A percentile compares a stretch with the other conserved stretches of the same genome.
These are phyloP conservation scores for Pogoniulus pusillus DNA, from an alignment of 2,797 vertebrate species.

Conservation along the genomic window DNA sequence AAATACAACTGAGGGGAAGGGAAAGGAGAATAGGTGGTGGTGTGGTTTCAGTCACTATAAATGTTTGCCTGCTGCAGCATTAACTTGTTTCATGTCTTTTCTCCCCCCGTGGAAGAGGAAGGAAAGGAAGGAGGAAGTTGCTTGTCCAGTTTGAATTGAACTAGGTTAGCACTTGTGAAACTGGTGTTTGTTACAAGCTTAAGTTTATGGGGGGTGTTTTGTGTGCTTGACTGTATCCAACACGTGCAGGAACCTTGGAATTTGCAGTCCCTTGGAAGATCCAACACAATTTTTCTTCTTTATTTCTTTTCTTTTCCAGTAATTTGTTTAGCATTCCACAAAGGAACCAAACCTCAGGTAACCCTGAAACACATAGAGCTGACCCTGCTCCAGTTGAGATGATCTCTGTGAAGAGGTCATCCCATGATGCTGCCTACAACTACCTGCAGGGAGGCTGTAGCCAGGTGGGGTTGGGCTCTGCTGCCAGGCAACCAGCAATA, in stretches of 20 bases:
- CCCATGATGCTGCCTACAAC: too few relatives aligned
- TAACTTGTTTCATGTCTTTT: conserved; percentile 2
- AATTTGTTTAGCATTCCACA: background rate
- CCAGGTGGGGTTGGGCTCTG: too few relatives aligned
- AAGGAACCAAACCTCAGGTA: background rate
- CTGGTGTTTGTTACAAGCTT: background rate
- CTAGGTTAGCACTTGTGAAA: background rate
- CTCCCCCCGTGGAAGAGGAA: conserved; percentile 22
- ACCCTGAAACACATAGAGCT: background rate
- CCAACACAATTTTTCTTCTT: background rate
- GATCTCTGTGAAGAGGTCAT: background rate
- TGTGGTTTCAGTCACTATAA: conserved; percentile 37
- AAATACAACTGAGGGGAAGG: conserved; percentile 34
- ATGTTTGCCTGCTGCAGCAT: conserved; percentile 32
- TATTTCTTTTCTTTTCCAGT: background rate
- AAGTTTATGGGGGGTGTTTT: background rate
- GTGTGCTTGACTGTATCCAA: background rate
- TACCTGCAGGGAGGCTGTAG: too few relatives aligned
- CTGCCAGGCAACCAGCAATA: too few relatives aligned
- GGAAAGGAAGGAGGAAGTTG: conserved; percentile 9
- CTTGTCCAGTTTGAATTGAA: background rate
- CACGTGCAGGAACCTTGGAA: background rate
- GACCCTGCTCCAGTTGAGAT: background rate
- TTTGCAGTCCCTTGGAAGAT: background rate
- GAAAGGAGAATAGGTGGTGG: conserved; percentile 25